Evolutionary conservation across 2,888 invertebrate genomes (phyloP).

Genomic region (Diarsia rubi): DNA sequence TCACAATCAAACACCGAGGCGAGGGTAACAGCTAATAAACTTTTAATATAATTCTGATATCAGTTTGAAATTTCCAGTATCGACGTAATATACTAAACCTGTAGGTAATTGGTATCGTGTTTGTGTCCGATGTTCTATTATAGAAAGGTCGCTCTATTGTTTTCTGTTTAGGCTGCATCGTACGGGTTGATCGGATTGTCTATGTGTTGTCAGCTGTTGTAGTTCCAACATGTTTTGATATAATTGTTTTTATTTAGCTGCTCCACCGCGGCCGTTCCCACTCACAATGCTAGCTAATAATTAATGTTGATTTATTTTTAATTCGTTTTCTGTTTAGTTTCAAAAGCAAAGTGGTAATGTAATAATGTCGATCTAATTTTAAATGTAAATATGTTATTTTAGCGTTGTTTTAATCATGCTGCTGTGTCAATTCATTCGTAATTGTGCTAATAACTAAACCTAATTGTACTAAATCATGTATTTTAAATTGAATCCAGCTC

Average conservation of each 20-base stretch:
- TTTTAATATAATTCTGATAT: constrained; percentile 60
- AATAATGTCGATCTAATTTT: constrained; percentile 25
- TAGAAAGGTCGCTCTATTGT: constrained; percentile 61
- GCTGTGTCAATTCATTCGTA: neutral
- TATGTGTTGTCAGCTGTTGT: constrained; percentile 52
- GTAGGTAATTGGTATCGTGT: constrained; percentile 68
- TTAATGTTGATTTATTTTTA: constrained; percentile 50
- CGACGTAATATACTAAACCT: constrained; percentile 41
- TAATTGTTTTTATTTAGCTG: constrained; percentile 54
- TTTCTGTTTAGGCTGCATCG: constrained; percentile 56
- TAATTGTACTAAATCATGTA: neutral
- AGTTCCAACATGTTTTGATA: constrained; percentile 50
- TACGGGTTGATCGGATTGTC: constrained; percentile 56
- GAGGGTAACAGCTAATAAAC: constrained; percentile 51
- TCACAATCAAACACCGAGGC: constrained; percentile 50
- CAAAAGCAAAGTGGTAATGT: constrained; percentile 23
- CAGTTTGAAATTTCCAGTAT: constrained; percentile 62
- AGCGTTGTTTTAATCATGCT: neutral
- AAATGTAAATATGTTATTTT: constrained; percentile 15
- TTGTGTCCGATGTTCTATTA: constrained; percentile 58
- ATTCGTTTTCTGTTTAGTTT: constrained; percentile 34
- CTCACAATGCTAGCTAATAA: constrained; percentile 20
- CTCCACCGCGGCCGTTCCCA: neutral
- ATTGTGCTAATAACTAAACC: neutral
- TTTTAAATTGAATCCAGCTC: neutral